Conservation (phyloP, 2,888 invertebrate genomes). For the Pheosia tremula region DNA sequence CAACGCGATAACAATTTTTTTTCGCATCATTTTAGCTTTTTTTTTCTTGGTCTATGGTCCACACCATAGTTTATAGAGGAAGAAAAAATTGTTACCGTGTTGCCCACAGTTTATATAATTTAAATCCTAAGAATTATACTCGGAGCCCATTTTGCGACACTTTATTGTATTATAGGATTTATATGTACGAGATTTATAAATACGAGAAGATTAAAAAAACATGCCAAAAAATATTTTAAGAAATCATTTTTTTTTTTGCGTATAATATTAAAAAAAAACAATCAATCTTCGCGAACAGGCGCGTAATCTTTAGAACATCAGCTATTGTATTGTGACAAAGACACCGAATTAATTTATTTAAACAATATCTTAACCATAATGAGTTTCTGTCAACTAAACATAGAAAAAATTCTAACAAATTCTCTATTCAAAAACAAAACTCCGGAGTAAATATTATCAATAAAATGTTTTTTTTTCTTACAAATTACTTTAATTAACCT, state of each 20-base stretch:
- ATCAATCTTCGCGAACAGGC: slow-evolving; percentile 1
- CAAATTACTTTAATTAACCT: slow-evolving; percentile 6
- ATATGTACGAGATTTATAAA: too few species aligned
- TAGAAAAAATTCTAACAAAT: slow-evolving; percentile 50
- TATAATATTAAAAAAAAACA: background rate
- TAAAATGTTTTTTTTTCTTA: slow-evolving; percentile 31
- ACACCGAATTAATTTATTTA: slow-evolving; percentile 24
- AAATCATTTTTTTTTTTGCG: background rate
- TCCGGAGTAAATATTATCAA: slow-evolving; percentile 16
- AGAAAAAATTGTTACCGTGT: too few species aligned
- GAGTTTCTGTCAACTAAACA: slow-evolving; percentile 47
- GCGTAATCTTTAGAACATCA: slow-evolving; percentile 23
- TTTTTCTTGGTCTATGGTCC: too few species aligned
- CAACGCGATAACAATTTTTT: too few species aligned
- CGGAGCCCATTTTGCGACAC: background rate
- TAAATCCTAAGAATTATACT: too few species aligned
- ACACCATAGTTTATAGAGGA: too few species aligned
- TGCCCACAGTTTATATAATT: too few species aligned
- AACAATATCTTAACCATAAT: slow-evolving; percentile 45
- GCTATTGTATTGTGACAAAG: slow-evolving; percentile 25
- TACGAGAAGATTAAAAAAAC: too few species aligned
- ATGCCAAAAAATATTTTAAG: too few species aligned
- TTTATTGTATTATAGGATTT: background rate
- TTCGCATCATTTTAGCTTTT: too few species aligned
- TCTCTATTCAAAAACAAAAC: slow-evolving; percentile 25